These are phyloP conservation scores for Tetranychus truncatus DNA, from an alignment of 2,888 invertebrate species.

Conservation along the genomic window DNA sequence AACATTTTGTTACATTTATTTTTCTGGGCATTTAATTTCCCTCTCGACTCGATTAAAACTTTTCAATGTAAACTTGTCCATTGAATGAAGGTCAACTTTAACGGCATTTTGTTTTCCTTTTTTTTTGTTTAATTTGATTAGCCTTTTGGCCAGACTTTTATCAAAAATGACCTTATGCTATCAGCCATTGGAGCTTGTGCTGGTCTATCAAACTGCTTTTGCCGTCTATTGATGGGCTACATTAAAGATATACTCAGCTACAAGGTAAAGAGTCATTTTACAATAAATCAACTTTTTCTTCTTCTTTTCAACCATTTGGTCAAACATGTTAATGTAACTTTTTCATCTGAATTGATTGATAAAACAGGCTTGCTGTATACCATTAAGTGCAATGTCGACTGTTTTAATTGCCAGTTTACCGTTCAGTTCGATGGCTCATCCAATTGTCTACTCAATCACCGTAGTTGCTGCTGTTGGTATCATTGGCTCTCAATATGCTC, in stretches of 20 bases:
- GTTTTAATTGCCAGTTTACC: constrained; percentile 14
- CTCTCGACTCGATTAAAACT: too few species aligned
- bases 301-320: neutral
- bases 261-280: constrained; percentile 13
- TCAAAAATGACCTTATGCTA: constrained; percentile 17
- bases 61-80: too few species aligned
- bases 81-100: neutral
- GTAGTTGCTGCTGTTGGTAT: constrained; percentile 15
- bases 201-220: constrained; percentile 18
- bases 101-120: neutral
- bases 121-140: neutral
- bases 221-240: constrained; percentile 18
- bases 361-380: constrained; percentile 16
- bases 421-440: constrained; percentile 13
- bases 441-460: constrained; percentile 11
- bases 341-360: neutral
- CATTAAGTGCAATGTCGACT: constrained; percentile 17
- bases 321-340: neutral
- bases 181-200: constrained; percentile 18
- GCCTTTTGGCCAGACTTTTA: constrained; percentile 21
- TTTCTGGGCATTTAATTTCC: too few species aligned
- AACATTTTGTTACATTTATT: too few species aligned
- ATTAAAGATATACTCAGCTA: constrained; percentile 19
- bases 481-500: constrained; percentile 19
- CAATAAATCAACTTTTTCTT: neutral